Evolutionary conservation across 2,888 invertebrate genomes (phyloP), one percentile per base, ranked within the genome.

Genomic region (Lamellibrachia satsuma): DNA sequence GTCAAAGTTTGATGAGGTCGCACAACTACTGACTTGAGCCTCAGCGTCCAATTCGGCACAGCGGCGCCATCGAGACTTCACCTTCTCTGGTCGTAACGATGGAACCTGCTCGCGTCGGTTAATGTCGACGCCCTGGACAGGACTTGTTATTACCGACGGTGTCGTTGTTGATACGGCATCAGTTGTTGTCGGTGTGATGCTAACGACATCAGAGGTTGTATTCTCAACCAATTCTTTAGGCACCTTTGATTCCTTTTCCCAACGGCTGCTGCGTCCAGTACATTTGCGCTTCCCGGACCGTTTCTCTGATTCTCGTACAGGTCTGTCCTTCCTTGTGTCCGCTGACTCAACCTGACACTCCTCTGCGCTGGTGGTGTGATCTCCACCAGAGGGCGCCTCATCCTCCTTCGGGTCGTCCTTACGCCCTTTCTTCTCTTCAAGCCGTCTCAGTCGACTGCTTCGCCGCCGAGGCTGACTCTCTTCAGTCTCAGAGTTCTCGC

Each of bases 31-130:
- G 52, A n/a, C 27, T 27, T 9, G 52, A 27, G 52, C 92, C 92
- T 75, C 75, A 6, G 92, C 92, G 60, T 94, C 94, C 91, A 93
- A 90, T 92, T 94, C 94, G 60, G 94, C 94, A 93, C 93, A 94
- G 27, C 94, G 93, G 9, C 94, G 91, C 94, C 94, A 94, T n/a
- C 94, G 93, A 3, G 94, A 94, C 90, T 94, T 94, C 90, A 94
- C 93, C 90, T 94, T 94, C 90, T 93, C 93, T 4, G 94, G 94
- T 39, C 93, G 92, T 3, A 27, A 51, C 8, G 92, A 90, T 6
- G 93, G 22, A n/a, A 55, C 75, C 51, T 52, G 51, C 52, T 57
- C 91, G 52, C 91, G 75, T 22, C 75, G 75, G 75, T 75, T 75
- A 15, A 75, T 75, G 75, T 75, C 75, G 6, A 22, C 75, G 6